Conservation (phyloP, 1,140 invertebrate genomes). For the Lasioglossum baleicum region DNA sequence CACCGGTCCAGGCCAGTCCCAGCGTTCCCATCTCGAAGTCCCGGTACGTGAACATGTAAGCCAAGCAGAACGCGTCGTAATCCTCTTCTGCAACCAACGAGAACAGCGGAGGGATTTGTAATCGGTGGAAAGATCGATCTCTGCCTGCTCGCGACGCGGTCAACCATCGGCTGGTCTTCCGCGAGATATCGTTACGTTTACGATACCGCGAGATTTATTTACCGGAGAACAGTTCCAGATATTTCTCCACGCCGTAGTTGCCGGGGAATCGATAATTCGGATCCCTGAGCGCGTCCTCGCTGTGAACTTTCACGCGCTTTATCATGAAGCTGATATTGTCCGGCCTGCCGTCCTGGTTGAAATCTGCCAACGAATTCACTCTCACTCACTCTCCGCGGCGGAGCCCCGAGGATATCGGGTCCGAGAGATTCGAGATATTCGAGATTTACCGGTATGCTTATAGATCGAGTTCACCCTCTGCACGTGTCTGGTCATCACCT, state of each 20-base stretch:
- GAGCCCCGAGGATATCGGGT: too few relatives aligned
- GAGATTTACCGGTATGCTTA: constrained; percentile 92
- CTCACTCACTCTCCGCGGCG: too few relatives aligned
- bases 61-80: constrained; percentile 98
- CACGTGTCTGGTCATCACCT: constrained; percentile 96
- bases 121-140: too few relatives aligned
- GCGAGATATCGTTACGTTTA: too few relatives aligned
- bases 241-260: constrained; percentile 97
- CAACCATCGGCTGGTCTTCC: too few relatives aligned
- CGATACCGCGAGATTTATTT: constrained; percentile 69
- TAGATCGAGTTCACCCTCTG: constrained; percentile 96
- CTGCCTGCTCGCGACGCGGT: too few relatives aligned
- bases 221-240: constrained; percentile 95
- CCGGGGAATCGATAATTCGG: constrained; percentile 93
- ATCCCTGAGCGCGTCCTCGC: constrained; percentile 89
- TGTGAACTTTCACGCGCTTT: constrained; percentile 96
- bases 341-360: constrained; percentile 93
- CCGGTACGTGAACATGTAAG: constrained; percentile 99
- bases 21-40: constrained; percentile 99
- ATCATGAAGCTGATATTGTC: constrained; percentile 98
- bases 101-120: constrained; percentile 23
- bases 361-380: constrained; percentile 91
- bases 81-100: constrained; percentile 89
- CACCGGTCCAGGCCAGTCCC: constrained; percentile 98
- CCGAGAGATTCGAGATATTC: too few relatives aligned